Conservation (phyloP, 2,888 invertebrate genomes). For the Nomada ruficornis region DNA sequence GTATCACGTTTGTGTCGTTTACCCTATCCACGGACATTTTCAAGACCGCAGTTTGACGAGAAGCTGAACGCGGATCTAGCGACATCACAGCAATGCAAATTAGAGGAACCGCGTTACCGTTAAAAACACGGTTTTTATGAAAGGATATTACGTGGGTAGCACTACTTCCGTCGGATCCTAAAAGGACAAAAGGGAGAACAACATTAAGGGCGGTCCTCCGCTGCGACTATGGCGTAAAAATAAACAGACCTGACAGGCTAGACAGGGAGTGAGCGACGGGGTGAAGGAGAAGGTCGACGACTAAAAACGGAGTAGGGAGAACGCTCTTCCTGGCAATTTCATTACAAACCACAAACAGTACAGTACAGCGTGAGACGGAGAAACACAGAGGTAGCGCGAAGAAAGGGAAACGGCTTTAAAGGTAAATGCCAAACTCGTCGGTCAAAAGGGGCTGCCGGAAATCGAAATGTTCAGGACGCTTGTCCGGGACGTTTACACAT, state of each 20-base stretch:
- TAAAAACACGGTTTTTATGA: slow-evolving; percentile 41
- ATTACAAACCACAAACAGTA: slow-evolving; percentile 67
- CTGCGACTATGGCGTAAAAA: slow-evolving; percentile 42
- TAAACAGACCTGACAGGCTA: slow-evolving; percentile 46
- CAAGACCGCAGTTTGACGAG: slow-evolving; percentile 11
- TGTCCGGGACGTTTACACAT: slow-evolving; percentile 64
- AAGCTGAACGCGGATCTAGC: slow-evolving; percentile 40
- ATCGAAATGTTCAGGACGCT: slow-evolving; percentile 70
- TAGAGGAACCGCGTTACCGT: slow-evolving; percentile 27
- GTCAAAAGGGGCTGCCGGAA: slow-evolving; percentile 23
- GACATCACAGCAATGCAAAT: slow-evolving; percentile 46
- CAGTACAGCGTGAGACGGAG: slow-evolving; percentile 33
- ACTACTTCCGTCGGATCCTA: slow-evolving; percentile 20
- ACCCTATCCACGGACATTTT: neutral
- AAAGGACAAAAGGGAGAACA: slow-evolving; percentile 31
- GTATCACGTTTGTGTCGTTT: neutral
- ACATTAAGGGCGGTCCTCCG: slow-evolving; percentile 12
- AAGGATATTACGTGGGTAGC: slow-evolving; percentile 40
- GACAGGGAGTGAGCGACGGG: neutral
- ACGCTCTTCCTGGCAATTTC: slow-evolving; percentile 64
- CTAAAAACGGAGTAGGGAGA: slow-evolving; percentile 43
- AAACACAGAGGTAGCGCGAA: neutral
- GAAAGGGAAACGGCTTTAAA: slow-evolving; percentile 27
- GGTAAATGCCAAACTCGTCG: slow-evolving; percentile 33
- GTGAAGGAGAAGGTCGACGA: slow-evolving; percentile 3